These are phyloP conservation scores for Ciconia stormi DNA, from an alignment of 2,113 vertebrate genomes.

Conservation along the genomic window DNA sequence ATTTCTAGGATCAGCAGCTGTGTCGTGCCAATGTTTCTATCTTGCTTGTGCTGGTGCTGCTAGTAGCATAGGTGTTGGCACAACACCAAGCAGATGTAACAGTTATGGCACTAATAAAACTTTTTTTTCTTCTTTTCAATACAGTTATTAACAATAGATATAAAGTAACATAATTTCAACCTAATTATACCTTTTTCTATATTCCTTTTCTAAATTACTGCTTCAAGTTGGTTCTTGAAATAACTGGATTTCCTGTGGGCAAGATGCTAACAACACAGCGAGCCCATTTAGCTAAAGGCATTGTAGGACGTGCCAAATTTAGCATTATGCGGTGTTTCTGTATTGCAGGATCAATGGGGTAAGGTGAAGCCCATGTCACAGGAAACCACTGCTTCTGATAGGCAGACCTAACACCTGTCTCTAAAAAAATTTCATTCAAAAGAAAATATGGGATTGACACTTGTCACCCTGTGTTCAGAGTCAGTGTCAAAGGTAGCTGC, in stretches of 20 bases:
- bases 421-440: neutral
- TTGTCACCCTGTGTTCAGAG: neutral
- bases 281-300: neutral
- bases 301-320: neutral
- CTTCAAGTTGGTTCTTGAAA: neutral
- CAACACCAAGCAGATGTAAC: neutral
- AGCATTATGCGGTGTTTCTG: neutral
- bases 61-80: neutral
- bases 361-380: neutral
- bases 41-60: neutral
- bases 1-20: neutral
- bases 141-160: neutral
- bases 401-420: neutral
- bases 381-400: neutral
- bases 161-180: neutral
- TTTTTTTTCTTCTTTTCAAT: neutral
- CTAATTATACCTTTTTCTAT: neutral
- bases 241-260: neutral
- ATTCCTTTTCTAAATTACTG: neutral
- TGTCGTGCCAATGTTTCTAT: neutral
- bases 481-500: neutral
- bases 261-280: neutral
- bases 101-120: neutral
- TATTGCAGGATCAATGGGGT: neutral
- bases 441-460: neutral